Evolutionary conservation across 2,888 invertebrate species (phyloP).

Genomic region (Drosophila neutralis): DNA sequence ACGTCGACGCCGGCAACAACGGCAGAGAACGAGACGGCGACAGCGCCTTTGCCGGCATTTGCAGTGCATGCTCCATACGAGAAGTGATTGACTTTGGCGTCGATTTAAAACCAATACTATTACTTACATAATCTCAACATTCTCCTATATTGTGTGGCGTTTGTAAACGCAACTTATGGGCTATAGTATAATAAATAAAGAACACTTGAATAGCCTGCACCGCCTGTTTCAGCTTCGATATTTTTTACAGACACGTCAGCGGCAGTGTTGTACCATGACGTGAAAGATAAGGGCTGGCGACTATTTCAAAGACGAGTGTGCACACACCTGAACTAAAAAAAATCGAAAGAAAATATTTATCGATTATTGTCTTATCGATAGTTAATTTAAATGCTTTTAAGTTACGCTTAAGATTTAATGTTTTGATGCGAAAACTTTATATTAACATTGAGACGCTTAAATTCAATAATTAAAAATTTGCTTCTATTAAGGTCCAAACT

Average conservation of each 20-base stretch:
- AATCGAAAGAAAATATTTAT: background rate
- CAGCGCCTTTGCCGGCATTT: slow-evolving; percentile 62
- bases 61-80: slow-evolving; percentile 3
- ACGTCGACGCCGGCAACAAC: slow-evolving; percentile 52
- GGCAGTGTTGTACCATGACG: slow-evolving; percentile 45
- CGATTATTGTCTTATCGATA: background rate
- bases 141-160: slow-evolving; percentile 57
- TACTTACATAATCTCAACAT: slow-evolving; percentile 65
- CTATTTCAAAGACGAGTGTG: background rate
- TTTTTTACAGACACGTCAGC: slow-evolving; percentile 83
- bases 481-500: slow-evolving; percentile 72
- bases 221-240: slow-evolving; percentile 64
- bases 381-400: slow-evolving; percentile 1
- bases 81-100: background rate
- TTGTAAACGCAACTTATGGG: slow-evolving; percentile 57
- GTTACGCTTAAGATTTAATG: background rate
- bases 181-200: slow-evolving; percentile 62
- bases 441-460: slow-evolving; percentile 6
- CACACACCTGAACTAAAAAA: background rate
- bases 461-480: background rate
- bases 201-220: slow-evolving; percentile 56
- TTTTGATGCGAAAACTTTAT: slow-evolving; percentile 1
- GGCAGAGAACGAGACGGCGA: slow-evolving; percentile 45
- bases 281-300: slow-evolving; percentile 30
- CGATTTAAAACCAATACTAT: background rate